These are phyloP conservation scores for Ryuthela nishihirai DNA, from an alignment of 2,888 invertebrate species.

Conservation along the genomic window DNA sequence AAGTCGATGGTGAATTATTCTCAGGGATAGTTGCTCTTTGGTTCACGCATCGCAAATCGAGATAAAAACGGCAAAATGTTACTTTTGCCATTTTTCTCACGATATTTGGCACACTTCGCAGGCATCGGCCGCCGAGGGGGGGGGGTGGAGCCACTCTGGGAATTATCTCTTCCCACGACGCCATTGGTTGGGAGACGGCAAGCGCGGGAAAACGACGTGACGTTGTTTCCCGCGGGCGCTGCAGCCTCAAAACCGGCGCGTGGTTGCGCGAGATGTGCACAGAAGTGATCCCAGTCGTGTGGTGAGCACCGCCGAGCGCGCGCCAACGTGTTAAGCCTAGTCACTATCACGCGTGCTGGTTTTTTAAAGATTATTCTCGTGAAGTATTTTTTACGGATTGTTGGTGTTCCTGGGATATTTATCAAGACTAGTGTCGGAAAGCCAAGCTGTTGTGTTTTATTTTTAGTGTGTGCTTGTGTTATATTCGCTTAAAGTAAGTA, in stretches of 20 bases:
- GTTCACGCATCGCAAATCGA: slow-evolving; percentile 32
- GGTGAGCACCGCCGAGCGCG: neutral
- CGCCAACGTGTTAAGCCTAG: no score
- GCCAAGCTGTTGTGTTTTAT: no score
- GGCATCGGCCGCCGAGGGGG: slow-evolving; percentile 9
- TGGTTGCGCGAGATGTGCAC: no score
- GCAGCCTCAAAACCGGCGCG: neutral
- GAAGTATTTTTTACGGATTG: no score
- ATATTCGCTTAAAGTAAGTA: neutral
- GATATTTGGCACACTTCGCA: slow-evolving; percentile 33
- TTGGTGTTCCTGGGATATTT: no score
- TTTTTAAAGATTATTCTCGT: no score
- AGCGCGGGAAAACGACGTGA: slow-evolving; percentile 27
- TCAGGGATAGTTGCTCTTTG: slow-evolving; percentile 34
- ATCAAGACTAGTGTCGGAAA: no score
- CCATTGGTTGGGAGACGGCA: slow-evolving; percentile 14
- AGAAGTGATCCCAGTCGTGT: neutral
- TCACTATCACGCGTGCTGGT: no score
- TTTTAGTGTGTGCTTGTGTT: no score
- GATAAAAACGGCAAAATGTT: slow-evolving; percentile 28
- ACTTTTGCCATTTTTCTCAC: slow-evolving; percentile 34
- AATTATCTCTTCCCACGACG: slow-evolving; percentile 4
- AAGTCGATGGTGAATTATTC: slow-evolving; percentile 29
- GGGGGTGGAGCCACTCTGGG: slow-evolving; percentile 38
- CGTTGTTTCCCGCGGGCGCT: neutral